Percentiles rank a stretch among this genome's conserved stretches.
phyloP scores from a whole-genome alignment of 2,797 vertebrate species.

The Poeciliopsis infans region DNA sequence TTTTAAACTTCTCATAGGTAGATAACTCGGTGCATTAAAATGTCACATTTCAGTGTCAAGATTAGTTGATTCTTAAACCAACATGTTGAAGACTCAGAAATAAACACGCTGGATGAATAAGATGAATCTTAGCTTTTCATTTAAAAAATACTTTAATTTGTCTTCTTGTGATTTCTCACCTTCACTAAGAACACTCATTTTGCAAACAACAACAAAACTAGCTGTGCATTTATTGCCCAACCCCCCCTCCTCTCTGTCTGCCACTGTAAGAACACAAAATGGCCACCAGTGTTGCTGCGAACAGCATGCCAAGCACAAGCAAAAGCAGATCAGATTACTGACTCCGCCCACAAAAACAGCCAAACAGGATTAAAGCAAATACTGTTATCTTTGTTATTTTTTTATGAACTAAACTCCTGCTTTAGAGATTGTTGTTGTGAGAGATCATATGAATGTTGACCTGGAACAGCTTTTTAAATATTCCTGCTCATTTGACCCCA shows the following conservation, averaged over 20 bases:
- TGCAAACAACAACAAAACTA: constrained; percentile 22
- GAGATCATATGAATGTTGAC: constrained; percentile 4
- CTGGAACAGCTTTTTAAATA: not conserved
- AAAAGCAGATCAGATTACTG: constrained; percentile 56
- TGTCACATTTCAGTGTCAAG: not conserved
- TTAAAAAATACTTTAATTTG: not conserved
- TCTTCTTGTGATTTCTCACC: constrained; percentile 11
- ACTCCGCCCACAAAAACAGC: constrained; percentile 59
- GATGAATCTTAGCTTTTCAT: not conserved
- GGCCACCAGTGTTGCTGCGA: constrained; percentile 73
- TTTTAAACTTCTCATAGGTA: constrained; percentile 12
- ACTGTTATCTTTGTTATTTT: not conserved
- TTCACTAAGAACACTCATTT: constrained; percentile 12
- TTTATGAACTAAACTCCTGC: constrained; percentile 25
- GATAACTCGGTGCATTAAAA: not conserved
- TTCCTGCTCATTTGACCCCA: not conserved
- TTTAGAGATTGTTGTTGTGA: constrained; percentile 20
- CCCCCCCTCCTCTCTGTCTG: constrained; percentile 40
- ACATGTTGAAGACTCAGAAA: not conserved
- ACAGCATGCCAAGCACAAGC: constrained; percentile 66
- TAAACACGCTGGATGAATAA: not conserved
- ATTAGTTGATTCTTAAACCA: not conserved
- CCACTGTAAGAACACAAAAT: constrained; percentile 74
- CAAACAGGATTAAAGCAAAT: constrained; percentile 11
- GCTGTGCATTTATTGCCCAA: constrained; percentile 42